Conservation (phyloP, 2,888 invertebrate species). For the Leptinotarsa peninsularis region DNA sequence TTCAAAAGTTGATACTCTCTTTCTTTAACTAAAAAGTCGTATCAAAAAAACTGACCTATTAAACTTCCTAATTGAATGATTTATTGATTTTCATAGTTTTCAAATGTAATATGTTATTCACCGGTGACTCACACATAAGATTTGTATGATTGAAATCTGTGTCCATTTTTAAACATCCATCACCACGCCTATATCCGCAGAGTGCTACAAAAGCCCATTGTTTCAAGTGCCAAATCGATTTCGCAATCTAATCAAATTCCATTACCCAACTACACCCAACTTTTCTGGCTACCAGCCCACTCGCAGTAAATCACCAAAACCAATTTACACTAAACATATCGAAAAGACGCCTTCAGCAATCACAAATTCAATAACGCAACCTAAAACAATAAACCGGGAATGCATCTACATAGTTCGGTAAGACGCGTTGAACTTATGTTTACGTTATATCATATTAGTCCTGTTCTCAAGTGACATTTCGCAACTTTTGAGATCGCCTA, state of each 20-base stretch:
- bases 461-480: no score
- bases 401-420: not conserved
- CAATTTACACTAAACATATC: not conserved
- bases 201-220: not conserved
- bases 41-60: no score
- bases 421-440: not conserved
- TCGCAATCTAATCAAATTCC: not conserved
- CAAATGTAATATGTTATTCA: no score
- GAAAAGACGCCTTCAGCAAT: not conserved
- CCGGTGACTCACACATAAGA: no score
- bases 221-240: not conserved
- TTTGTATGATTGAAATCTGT: no score
- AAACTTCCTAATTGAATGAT: no score
- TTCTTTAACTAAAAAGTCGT: no score
- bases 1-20: no score
- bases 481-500: no score
- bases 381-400: not conserved
- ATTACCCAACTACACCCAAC: not conserved
- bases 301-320: conserved; percentile 4
- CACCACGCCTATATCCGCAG: not conserved
- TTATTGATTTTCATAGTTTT: no score
- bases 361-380: not conserved
- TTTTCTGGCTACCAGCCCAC: no score
- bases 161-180: not conserved
- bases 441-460: not conserved